Evolutionary conservation across 2,888 invertebrate genomes (phyloP).

Genomic region (Cheilosia vulpina): DNA sequence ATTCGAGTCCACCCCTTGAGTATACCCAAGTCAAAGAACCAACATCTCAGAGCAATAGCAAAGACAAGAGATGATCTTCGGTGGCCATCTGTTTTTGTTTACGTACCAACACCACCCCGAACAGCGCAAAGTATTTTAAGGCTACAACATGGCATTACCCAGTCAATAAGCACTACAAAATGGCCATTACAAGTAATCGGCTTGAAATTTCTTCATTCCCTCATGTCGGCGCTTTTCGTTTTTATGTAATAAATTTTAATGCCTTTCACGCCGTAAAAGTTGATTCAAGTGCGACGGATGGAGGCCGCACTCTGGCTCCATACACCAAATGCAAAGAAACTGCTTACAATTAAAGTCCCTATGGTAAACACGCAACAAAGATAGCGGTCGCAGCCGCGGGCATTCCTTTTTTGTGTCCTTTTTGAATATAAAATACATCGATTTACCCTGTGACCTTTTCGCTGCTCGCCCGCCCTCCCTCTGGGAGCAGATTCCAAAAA

Average conservation of each 20-base stretch:
- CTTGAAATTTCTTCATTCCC: conserved; percentile 49
- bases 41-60: conserved; percentile 18
- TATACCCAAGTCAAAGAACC: conserved; percentile 12
- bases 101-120: conserved; percentile 46
- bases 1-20: neutral
- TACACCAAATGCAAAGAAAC: conserved; percentile 37
- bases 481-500: conserved; percentile 34
- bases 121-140: conserved; percentile 37
- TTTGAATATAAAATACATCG: conserved; percentile 61
- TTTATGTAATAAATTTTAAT: conserved; percentile 47
- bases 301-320: neutral
- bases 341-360: conserved; percentile 27
- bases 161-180: conserved; percentile 47
- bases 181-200: conserved; percentile 38
- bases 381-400: conserved; percentile 34
- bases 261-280: conserved; percentile 56
- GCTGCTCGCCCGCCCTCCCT: neutral
- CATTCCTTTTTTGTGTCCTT: conserved; percentile 19
- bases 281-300: conserved; percentile 2
- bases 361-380: conserved; percentile 51
- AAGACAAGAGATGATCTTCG: neutral
- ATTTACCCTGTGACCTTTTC: conserved; percentile 61
- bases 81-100: conserved; percentile 63
- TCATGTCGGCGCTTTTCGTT: neutral
- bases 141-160: conserved; percentile 23